Percentiles rank a stretch among this genome's conserved stretches.
These are phyloP conservation scores for Ochotona princeps DNA, from an alignment of 2,113 vertebrate species.

Conservation along the genomic window DNA sequence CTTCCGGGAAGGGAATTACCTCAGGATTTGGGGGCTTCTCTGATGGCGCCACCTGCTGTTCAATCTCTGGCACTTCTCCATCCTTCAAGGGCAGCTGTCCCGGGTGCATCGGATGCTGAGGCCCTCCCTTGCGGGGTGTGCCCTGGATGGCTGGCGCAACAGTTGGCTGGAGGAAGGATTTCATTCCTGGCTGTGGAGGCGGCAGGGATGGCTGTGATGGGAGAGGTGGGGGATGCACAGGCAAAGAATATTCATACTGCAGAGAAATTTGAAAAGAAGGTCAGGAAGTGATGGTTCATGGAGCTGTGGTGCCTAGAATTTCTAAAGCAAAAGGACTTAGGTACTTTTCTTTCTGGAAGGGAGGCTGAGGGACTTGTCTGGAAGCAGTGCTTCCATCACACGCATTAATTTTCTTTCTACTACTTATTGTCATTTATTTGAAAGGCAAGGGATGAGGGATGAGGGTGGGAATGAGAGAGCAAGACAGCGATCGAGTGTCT, in stretches of 20 bases:
- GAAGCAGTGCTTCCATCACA: not conserved
- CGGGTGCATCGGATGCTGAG: slow-evolving; percentile 45
- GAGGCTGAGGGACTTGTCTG: not conserved
- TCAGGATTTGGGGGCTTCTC: slow-evolving; percentile 65
- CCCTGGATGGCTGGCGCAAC: slow-evolving; percentile 8
- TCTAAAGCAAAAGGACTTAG: slow-evolving; percentile 26
- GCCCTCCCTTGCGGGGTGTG: slow-evolving; percentile 15
- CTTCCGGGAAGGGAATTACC: slow-evolving; percentile 38
- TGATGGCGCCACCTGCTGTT: slow-evolving; percentile 62
- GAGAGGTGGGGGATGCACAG: slow-evolving; percentile 70
- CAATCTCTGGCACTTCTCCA: slow-evolving; percentile 42
- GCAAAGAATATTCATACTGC: slow-evolving; percentile 78
- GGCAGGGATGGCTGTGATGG: slow-evolving; percentile 73
- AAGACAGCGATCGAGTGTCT: too few species aligned
- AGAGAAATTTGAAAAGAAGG: slow-evolving; percentile 70
- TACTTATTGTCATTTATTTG: too few species aligned
- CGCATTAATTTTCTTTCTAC: not conserved
- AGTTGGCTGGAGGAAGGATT: slow-evolving; percentile 32
- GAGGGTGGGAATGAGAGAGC: too few species aligned
- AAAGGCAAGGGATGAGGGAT: too few species aligned
- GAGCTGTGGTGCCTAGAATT: slow-evolving; percentile 37
- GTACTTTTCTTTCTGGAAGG: not conserved
- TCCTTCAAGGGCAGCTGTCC: slow-evolving; percentile 54
- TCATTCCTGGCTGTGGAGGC: slow-evolving; percentile 68
- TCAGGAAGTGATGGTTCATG: slow-evolving; percentile 54